Conservation (phyloP, 2,113 vertebrate genomes). For the Tachycineta bicolor region DNA sequence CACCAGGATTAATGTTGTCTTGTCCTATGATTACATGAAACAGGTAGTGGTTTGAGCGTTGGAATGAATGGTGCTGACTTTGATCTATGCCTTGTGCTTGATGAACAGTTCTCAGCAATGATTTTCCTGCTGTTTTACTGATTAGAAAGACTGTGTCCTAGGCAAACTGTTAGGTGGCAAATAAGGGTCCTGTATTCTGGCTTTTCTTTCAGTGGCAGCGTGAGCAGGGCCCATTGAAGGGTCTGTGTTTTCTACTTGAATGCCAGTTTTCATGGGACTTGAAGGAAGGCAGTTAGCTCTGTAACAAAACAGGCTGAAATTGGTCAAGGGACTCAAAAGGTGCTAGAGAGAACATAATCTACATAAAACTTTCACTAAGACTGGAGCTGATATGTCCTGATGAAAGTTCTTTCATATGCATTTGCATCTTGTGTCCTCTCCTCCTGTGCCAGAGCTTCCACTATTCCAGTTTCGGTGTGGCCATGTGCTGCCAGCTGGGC, state of each 20-base stretch:
- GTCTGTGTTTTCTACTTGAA: background rate
- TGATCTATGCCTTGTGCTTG: background rate
- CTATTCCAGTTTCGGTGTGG: background rate
- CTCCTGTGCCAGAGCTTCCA: background rate
- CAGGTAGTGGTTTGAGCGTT: background rate
- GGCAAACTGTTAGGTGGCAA: background rate
- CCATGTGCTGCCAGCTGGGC: fast-evolving
- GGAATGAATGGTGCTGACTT: background rate
- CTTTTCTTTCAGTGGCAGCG: background rate
- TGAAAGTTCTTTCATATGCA: fast-evolving
- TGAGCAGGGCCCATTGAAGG: background rate
- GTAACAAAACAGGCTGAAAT: background rate
- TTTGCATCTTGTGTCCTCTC: background rate
- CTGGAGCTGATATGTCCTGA: background rate
- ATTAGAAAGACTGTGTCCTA: background rate
- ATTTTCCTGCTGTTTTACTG: background rate
- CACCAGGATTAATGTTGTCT: background rate
- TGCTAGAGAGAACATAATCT: background rate
- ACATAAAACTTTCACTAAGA: background rate
- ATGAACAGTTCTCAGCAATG: background rate
- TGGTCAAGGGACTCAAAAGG: background rate
- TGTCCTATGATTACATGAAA: background rate
- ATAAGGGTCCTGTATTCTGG: background rate
- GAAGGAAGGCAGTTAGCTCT: background rate
- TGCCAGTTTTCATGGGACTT: background rate